Conservation (phyloP, 2,888 invertebrate species). For the Pediacus dermestoides region DNA sequence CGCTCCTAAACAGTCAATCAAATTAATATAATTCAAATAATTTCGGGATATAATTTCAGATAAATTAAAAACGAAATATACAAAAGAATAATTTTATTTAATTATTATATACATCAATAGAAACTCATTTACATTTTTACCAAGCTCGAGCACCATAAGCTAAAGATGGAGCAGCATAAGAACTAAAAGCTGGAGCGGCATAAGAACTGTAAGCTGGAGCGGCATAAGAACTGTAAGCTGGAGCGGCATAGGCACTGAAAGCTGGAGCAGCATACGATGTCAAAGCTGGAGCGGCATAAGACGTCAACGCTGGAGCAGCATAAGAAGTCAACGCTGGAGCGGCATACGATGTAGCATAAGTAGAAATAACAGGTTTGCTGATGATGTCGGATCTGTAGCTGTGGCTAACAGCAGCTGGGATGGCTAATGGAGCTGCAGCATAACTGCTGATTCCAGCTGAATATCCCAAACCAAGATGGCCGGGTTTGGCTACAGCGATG, state of each 20-base stretch:
- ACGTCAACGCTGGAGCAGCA: slow-evolving; percentile 10
- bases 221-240: slow-evolving; percentile 14
- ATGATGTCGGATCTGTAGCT: slow-evolving; percentile 33
- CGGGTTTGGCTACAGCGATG: slow-evolving; percentile 55
- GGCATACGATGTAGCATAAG: slow-evolving; percentile 20
- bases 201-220: too few relatives aligned
- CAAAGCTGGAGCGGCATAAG: slow-evolving; percentile 18
- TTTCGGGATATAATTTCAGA: too few relatives aligned
- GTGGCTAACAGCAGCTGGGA: slow-evolving; percentile 35
- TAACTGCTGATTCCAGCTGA: slow-evolving; percentile 22
- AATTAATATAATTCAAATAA: too few relatives aligned
- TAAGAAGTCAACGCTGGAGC: too few relatives aligned
- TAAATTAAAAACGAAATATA: too few relatives aligned
- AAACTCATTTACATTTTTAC: too few relatives aligned
- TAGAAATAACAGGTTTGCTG: slow-evolving; percentile 40
- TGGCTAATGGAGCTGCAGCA: slow-evolving; percentile 32
- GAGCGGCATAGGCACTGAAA: slow-evolving; percentile 18
- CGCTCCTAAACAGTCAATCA: too few relatives aligned
- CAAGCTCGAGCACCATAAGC: too few relatives aligned
- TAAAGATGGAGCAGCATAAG: too few relatives aligned
- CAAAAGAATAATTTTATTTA: too few relatives aligned
- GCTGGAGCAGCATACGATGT: slow-evolving; percentile 20
- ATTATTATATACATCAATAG: too few relatives aligned
- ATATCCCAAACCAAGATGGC: slow-evolving; percentile 28
- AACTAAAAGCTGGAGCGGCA: too few relatives aligned